phyloP scores from a whole-genome alignment of 2,797 vertebrate species.

The Acanthurus leucopareius region DNA sequence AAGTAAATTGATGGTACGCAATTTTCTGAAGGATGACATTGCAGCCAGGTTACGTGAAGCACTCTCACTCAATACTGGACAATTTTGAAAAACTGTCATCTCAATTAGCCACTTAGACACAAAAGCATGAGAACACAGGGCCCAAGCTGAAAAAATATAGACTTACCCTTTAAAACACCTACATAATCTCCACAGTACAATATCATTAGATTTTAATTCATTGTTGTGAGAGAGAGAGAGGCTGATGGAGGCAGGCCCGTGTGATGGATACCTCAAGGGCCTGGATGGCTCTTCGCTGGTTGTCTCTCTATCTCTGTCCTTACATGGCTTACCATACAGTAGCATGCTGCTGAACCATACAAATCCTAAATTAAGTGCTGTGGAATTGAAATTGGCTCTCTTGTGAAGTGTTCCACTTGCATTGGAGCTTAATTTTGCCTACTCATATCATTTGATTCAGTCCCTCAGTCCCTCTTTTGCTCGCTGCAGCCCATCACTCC shows the following conservation, averaged over 20 bases:
- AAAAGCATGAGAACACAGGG: no score
- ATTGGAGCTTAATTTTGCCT: slow-evolving; percentile 86
- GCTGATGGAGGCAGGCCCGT: slow-evolving; percentile 52
- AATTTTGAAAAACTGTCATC: no score
- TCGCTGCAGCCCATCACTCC: slow-evolving; percentile 72
- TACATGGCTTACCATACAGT: slow-evolving; percentile 73
- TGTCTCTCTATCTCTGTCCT: slow-evolving; percentile 73
- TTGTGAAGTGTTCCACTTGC: slow-evolving; percentile 87
- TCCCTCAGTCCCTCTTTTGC: slow-evolving; percentile 75
- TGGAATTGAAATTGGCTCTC: slow-evolving; percentile 86
- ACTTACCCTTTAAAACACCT: slow-evolving; percentile 34
- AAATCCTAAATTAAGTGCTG: slow-evolving; percentile 85
- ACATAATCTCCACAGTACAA: slow-evolving; percentile 48
- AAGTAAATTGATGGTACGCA: no score
- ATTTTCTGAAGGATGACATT: no score
- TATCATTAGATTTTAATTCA: slow-evolving; percentile 75
- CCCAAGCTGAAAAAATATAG: slow-evolving; percentile 24
- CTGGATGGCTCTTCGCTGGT: slow-evolving; percentile 62
- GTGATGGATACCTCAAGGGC: slow-evolving; percentile 77
- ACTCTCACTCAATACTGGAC: no score
- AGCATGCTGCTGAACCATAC: slow-evolving; percentile 78
- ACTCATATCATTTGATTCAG: slow-evolving; percentile 86
- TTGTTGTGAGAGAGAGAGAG: slow-evolving; percentile 47
- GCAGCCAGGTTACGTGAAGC: no score
- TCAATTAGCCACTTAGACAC: no score